Evolutionary conservation across 2,797 vertebrate genomes (phyloP).

Genomic region (Eupleurogrammus muticus): DNA sequence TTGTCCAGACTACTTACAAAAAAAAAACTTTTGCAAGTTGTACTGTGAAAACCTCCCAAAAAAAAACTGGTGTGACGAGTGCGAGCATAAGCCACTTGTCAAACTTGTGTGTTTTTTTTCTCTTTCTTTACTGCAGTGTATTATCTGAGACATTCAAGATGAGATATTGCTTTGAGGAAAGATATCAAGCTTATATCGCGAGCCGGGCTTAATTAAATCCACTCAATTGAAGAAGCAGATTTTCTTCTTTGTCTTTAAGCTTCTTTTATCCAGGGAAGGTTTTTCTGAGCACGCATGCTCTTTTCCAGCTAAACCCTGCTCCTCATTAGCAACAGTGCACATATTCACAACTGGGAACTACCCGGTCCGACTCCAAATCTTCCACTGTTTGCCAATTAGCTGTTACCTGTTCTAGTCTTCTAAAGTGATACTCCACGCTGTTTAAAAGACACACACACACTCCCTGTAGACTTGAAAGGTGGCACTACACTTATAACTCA

Average conservation of each 20-base stretch:
- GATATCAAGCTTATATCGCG: slow-evolving; percentile 63
- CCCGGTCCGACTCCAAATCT: slow-evolving; percentile 57
- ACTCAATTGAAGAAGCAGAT: slow-evolving; percentile 69
- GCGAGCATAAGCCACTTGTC: slow-evolving; percentile 35
- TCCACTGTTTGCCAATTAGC: slow-evolving; percentile 68
- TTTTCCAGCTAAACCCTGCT: slow-evolving; percentile 69
- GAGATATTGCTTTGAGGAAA: slow-evolving; percentile 63
- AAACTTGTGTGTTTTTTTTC: slow-evolving; percentile 16
- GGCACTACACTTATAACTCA: not conserved
- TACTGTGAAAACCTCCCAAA: slow-evolving; percentile 13
- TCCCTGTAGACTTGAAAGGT: slow-evolving; percentile 3
- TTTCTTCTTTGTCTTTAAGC: slow-evolving; percentile 76
- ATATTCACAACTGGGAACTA: slow-evolving; percentile 68
- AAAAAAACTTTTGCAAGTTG: not conserved
- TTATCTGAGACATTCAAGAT: slow-evolving; percentile 49
- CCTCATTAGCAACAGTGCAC: slow-evolving; percentile 67
- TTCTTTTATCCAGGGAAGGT: slow-evolving; percentile 69
- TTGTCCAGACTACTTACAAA: not conserved
- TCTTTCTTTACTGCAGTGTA: slow-evolving; percentile 9
- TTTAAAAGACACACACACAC: slow-evolving; percentile 24
- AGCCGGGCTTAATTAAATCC: slow-evolving; percentile 70
- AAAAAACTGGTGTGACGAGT: slow-evolving; percentile 26
- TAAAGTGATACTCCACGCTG: slow-evolving; percentile 33
- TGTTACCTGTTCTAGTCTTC: slow-evolving; percentile 52
- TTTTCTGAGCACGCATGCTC: slow-evolving; percentile 71